Base-by-base conservation (phyloP, 2,113 vertebrate species). In the Cyanistes caeruleus region DNA sequence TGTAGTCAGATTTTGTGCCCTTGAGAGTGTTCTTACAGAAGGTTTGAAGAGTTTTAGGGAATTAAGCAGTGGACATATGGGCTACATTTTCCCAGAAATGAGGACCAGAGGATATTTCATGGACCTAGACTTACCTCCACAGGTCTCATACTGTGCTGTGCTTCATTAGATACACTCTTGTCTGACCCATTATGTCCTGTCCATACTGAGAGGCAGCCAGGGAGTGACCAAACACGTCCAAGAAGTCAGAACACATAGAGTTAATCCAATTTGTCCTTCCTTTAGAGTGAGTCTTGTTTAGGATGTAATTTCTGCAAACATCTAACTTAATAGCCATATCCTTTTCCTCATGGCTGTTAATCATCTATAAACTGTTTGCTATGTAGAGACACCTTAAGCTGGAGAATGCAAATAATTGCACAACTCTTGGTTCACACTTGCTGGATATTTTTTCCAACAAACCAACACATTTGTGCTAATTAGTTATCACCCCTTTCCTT, bases 71-170 rank as follows among this genome's bases (percentile, higher is more conserved):
- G 21, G 21, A 13, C 12, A 25, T 12, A 51, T 0, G 7, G 39
- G 16, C 15, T 49, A 30, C 1, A 8, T 64, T 65, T 89, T 49
- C 22, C 22, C 41, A 65, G 46, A 81, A 84, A 55, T 23, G 4
- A 49, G 62, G 20, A 19, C 4, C 46, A 41, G 51, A 74, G 16
- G 11, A 43, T 28, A 2, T 43, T 81, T n/a, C 7, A 28, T 27
- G 0, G 0, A 75, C 13, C 7, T 67, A 33, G 24, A 19, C 6
- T 30, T 59, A 23, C 5, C 25, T 82, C 53, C 25, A 27, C 11
- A 62, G 43, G 12, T 17, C 15, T 87, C n/a, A 23, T 8, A 5
- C 7, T 33, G 22, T 12, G 5, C 6, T 85, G 7, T 12, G 3
- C 25, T 72, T 58, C 18, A 13, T 55, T 51, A 84, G 13, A 8